Conservation (phyloP, 2,888 invertebrate genomes). For the Xylophagus ater region DNA sequence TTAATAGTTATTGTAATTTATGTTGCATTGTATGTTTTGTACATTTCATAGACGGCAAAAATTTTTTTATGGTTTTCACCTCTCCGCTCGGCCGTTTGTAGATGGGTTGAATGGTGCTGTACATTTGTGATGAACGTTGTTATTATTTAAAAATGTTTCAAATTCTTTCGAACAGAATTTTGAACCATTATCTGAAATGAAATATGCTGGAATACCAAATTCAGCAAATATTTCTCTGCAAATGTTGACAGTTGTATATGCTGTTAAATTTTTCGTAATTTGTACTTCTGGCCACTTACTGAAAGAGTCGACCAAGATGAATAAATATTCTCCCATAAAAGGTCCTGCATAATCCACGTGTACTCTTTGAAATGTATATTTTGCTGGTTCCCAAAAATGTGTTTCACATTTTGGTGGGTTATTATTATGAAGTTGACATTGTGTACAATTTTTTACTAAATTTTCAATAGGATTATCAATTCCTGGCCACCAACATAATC, state of each 20-base stretch:
- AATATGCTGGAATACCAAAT: slow-evolving; percentile 20
- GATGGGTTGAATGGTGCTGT: slow-evolving; percentile 21
- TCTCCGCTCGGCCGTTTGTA: too few relatives aligned
- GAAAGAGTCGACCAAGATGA: slow-evolving; percentile 32
- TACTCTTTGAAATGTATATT: slow-evolving; percentile 28
- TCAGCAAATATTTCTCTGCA: slow-evolving; percentile 21
- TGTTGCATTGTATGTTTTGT: too few relatives aligned
- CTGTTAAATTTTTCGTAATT: slow-evolving; percentile 18
- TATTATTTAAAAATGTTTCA: slow-evolving; percentile 10
- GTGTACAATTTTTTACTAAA: too few relatives aligned
- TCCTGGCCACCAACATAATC: too few relatives aligned
- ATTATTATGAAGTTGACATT: too few relatives aligned
- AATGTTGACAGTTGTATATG: slow-evolving; percentile 14
- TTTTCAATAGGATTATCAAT: too few relatives aligned
- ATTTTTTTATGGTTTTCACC: too few relatives aligned
- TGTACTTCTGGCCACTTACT: slow-evolving; percentile 36
- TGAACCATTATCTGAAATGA: slow-evolving; percentile 22
- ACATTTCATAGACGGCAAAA: too few relatives aligned
- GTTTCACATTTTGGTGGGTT: too few relatives aligned
- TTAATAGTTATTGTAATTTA: too few relatives aligned
- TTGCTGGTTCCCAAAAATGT: slow-evolving; percentile 22
- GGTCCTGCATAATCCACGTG: slow-evolving; percentile 38
- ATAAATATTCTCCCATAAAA: slow-evolving; percentile 24
- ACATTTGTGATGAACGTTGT: slow-evolving; percentile 17
- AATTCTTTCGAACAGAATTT: slow-evolving; percentile 16